Conservation (phyloP, 2,888 invertebrate species). For the Cremastinae sp. region DNA sequence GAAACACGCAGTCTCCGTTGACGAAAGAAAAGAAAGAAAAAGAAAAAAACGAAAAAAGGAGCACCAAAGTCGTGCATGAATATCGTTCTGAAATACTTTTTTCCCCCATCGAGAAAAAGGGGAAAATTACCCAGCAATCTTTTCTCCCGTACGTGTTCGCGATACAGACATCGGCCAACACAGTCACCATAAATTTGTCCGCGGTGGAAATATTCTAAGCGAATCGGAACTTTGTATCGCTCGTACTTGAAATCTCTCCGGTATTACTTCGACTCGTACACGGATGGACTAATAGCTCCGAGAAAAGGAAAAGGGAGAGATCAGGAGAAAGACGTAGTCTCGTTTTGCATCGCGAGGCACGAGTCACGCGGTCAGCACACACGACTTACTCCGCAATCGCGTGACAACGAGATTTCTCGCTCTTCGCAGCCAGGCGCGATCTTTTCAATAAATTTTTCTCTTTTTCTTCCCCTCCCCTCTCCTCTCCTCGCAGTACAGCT, state of each 20-base stretch:
- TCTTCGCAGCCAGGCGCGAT: conserved; percentile 39
- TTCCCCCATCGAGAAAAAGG: neutral
- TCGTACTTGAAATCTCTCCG: conserved; percentile 57
- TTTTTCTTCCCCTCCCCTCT: conserved; percentile 15
- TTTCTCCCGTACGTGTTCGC: conserved; percentile 38
- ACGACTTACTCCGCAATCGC: conserved; percentile 60
- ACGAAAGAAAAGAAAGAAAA: conserved; percentile 39
- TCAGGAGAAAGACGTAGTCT: conserved; percentile 26
- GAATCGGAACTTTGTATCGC: conserved; percentile 51
- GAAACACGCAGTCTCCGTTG: conserved; percentile 34
- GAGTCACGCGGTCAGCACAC: conserved; percentile 48
- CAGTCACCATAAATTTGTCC: conserved; percentile 48
- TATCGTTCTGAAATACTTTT: conserved; percentile 35
- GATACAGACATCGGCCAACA: conserved; percentile 11
- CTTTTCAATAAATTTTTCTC: conserved; percentile 55
- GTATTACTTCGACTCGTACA: conserved; percentile 19
- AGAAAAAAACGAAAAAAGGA: neutral
- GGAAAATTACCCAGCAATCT: conserved; percentile 21
- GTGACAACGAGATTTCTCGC: conserved; percentile 60
- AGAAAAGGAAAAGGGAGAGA: neutral
- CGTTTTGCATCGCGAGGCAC: conserved; percentile 40
- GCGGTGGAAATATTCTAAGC: conserved; percentile 53
- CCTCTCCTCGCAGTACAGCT: too few relatives aligned
- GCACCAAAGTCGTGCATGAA: conserved; percentile 40
- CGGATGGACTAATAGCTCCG: conserved; percentile 12